Conservation (phyloP, 2,888 invertebrate genomes). For the Cheiracanthium punctorium region DNA sequence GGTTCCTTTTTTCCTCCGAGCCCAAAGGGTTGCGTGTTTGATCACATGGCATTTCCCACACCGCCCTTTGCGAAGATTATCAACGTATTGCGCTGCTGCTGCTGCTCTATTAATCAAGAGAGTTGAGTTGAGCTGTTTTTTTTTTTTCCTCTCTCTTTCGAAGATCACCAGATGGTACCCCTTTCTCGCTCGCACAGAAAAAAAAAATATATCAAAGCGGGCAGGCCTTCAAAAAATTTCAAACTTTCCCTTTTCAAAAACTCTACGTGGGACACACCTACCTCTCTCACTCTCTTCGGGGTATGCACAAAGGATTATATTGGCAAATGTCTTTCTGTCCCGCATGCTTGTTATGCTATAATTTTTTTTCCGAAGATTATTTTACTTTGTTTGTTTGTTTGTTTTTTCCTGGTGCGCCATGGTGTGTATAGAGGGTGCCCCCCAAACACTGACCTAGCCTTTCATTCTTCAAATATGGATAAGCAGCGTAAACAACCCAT, state of each 20-base stretch:
- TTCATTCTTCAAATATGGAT: no score
- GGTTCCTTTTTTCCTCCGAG: constrained; percentile 50
- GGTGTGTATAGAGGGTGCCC: no score
- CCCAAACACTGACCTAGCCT: no score
- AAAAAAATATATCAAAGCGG: no score
- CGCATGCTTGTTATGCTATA: constrained; percentile 50
- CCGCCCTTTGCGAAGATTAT: constrained; percentile 61
- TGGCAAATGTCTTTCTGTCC: constrained; percentile 43
- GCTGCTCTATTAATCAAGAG: constrained; percentile 66
- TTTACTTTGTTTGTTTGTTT: no score
- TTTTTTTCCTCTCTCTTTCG: neutral
- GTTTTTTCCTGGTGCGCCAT: no score
- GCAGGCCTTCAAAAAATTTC: constrained; percentile 54
- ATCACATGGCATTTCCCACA: constrained; percentile 67
- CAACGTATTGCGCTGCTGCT: constrained; percentile 61
- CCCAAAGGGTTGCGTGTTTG: constrained; percentile 67
- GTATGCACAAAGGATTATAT: constrained; percentile 66
- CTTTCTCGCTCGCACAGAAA: no score
- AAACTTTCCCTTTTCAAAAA: constrained; percentile 28
- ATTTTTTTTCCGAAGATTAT: no score
- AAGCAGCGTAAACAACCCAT: no score
- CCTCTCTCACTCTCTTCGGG: constrained; percentile 32
- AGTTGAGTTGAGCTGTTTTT: constrained; percentile 45
- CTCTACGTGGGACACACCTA: constrained; percentile 57
- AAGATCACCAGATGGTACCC: constrained; percentile 53